Evolutionary conservation across 2,888 invertebrate genomes (phyloP), one percentile per base, ranked within the genome.

Genomic region (Cosmopolites sordidus): DNA sequence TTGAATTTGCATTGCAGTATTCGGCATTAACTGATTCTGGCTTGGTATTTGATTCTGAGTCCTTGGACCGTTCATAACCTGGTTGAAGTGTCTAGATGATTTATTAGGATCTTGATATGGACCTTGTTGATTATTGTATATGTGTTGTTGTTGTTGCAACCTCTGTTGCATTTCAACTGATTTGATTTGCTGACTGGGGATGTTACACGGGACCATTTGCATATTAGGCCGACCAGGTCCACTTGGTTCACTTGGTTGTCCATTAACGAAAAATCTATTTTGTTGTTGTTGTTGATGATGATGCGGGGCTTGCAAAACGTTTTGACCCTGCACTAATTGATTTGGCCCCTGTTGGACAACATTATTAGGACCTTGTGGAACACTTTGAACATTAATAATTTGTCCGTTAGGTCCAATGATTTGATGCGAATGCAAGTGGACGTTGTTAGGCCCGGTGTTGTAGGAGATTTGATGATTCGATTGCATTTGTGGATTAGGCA

Each of bases 321-420:
- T 64, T 53, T 69, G 72, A 56, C 67, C 66, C 56, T 69, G 69
- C 48, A 66, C 59, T 2, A 49, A 16, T 53, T 56, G 38, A 66
- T 60, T 51, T 66, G 62, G 33, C 62, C 65, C 48, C 62, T 64
- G 52, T 56, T 62, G 55, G 14, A 48, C 56, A 55, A 43, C 56
- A 44, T 39, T 55, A 55, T 40, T 59, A 55, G 75, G 77, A 61
- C 73, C 48, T 51, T 42, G 60, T 16, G 49, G 66, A 73, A 22
- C 78, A 30, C 45, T 78, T 64, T 81, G 81, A 6, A 82, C 76
- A 30, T 80, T 80, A 50, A 82, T 80, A 43, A 82, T 75, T 69
- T 82, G 82, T 39, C 82, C 82, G 59, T 81, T 81, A 1, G 80
- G 78, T 8, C 80, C 80, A 51, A 81, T 68, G 30, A 82, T 67